A percentile compares a stretch with the other conserved stretches of the same genome.
Evolutionary conservation across 2,888 invertebrate species (phyloP).

Genomic region (Pterostichus madidus): DNA sequence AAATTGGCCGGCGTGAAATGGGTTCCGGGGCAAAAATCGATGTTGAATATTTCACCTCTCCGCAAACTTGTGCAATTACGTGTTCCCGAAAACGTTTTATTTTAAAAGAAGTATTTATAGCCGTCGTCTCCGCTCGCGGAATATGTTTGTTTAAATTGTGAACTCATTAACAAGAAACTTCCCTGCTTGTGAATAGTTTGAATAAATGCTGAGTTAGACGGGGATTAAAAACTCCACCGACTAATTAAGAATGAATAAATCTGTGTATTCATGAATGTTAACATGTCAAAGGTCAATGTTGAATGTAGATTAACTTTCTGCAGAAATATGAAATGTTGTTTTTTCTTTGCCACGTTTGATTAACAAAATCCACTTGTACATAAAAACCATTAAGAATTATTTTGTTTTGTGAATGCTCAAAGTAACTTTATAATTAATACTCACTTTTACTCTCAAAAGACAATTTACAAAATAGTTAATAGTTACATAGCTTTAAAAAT

Average conservation of each 20-base stretch:
- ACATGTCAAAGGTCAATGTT: no score
- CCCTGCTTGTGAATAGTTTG: neutral
- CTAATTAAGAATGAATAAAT: slow-evolving; percentile 54
- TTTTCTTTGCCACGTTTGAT: no score
- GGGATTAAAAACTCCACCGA: slow-evolving; percentile 34
- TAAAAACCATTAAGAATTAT: no score
- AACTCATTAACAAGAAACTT: slow-evolving; percentile 47
- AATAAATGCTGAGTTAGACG: neutral
- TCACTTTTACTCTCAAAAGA: no score
- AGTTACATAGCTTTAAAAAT: neutral
- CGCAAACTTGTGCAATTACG: slow-evolving; percentile 46
- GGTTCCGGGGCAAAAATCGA: slow-evolving; percentile 49
- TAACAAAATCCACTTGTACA: no score
- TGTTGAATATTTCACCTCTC: slow-evolving; percentile 23
- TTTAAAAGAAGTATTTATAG: slow-evolving; percentile 44
- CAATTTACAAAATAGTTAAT: no score
- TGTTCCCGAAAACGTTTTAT: slow-evolving; percentile 47
- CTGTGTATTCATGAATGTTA: slow-evolving; percentile 42
- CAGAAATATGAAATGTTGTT: no score
- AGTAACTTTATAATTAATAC: no score
- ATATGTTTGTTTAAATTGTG: slow-evolving; percentile 49
- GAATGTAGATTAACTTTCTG: no score
- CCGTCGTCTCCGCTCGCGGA: slow-evolving; percentile 17
- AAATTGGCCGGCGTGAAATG: slow-evolving; percentile 58
- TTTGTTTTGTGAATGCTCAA: no score